Evolutionary conservation across 2,797 vertebrate species (phyloP).

Genomic region (Typhlichthys eigenmanni): DNA sequence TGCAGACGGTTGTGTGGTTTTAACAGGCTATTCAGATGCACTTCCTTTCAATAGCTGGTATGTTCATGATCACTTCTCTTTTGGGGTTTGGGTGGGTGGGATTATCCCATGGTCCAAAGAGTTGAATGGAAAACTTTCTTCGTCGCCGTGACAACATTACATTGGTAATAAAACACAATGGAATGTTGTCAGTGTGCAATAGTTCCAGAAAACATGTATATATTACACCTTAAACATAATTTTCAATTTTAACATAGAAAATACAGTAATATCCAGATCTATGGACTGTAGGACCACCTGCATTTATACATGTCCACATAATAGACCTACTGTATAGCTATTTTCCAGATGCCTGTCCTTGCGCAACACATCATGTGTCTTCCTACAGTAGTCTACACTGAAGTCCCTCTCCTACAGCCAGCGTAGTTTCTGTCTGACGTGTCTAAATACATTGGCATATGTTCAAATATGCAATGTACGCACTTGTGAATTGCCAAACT

Average conservation of each 20-base stretch:
- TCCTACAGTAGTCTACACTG: slow-evolving; percentile 24
- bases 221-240: too few relatives aligned
- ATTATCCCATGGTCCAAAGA: slow-evolving; percentile 6
- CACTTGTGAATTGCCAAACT: slow-evolving; percentile 34
- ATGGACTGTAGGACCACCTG: slow-evolving; percentile 48
- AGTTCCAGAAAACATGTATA: too few relatives aligned
- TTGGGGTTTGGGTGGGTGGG: too few relatives aligned
- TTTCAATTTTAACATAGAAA: too few relatives aligned
- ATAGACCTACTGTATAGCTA: slow-evolving; percentile 26
- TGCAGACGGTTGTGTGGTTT: not conserved
- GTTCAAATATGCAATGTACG: slow-evolving; percentile 49
- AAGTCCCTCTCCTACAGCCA: slow-evolving; percentile 57
- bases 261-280: too few relatives aligned
- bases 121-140: slow-evolving; percentile 15
- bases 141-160: too few relatives aligned
- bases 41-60: slow-evolving; percentile 28
- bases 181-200: too few relatives aligned
- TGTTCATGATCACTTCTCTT: slow-evolving; percentile 23
- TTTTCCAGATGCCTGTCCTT: slow-evolving; percentile 56
- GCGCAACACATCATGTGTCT: slow-evolving; percentile 41
- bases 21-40: slow-evolving; percentile 12
- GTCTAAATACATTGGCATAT: slow-evolving; percentile 45
- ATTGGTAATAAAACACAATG: too few relatives aligned
- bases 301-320: slow-evolving; percentile 41
- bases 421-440: slow-evolving; percentile 48